Evolutionary conservation across 2,797 vertebrate genomes (phyloP), one percentile per base, ranked within the genome.

Genomic region (Graptemys geographica): DNA sequence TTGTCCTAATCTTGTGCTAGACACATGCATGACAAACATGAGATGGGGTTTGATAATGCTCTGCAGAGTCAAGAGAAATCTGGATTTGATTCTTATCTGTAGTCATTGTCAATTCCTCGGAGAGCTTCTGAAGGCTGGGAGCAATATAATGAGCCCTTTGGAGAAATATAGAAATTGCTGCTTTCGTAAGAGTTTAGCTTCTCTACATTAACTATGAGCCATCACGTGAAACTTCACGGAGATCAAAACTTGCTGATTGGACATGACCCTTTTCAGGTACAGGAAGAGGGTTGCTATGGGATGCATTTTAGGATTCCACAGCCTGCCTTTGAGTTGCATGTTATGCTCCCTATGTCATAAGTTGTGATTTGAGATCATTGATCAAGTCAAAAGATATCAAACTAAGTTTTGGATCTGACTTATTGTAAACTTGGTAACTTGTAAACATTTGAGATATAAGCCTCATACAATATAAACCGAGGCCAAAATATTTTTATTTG

Each of bases 141-240:
- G 80, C 52, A 56, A 5, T n/a, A 55, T 19, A 85, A 4, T 0
- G 0, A 16, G 44, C 1, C 0, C 49, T 84, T 55, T 69, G 87
- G 23, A 41, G 23, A 69, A 79, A 18, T 1, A 2, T 37, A 7
- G 5, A 86, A 91, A 33, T 16, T 56, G 28, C 55, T 82, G 25
- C 9, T 59, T 82, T 37, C 9, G 8, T 83, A 15, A 27, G 37
- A 55, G 23, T 49, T 8, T 79, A 15, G 1, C 56, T 87, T 59
- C 92, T 7, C 5, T 86, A 4, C 74, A 57, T 9, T 37, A 41
- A 79, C 78, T 79, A 6, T 82, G 21, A 72, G 27, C 47, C 27
- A 25, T 69, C 84, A n/a, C 21, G 33, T 82, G 59, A 28, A 49
- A 59, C 25, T 81, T 37, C 5, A 2, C 19, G 19, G 44, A 89